Evolutionary conservation across 2,888 invertebrate species (phyloP).

Genomic region (Scaptomyza cyrtandrae): DNA sequence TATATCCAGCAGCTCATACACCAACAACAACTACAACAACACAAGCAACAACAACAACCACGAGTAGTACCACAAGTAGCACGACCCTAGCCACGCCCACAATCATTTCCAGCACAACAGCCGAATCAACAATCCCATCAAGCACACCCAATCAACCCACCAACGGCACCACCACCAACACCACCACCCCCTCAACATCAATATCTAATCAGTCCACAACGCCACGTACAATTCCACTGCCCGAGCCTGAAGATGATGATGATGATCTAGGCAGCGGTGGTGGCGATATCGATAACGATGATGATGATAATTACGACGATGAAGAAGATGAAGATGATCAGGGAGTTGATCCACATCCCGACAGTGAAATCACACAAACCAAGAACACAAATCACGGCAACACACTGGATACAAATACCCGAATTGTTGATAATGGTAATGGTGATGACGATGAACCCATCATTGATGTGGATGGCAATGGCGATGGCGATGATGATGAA

Average conservation of each 20-base stretch:
- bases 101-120: conserved; percentile 11
- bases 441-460: conserved; percentile 28
- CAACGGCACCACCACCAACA: conserved; percentile 33
- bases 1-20: conserved; percentile 77
- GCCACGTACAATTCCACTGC: conserved; percentile 7
- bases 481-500: conserved; percentile 20
- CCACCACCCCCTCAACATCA: conserved; percentile 25
- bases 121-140: conserved; percentile 16
- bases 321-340: conserved; percentile 18
- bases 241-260: conserved; percentile 13
- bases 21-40: conserved; percentile 43
- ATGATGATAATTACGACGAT: conserved; percentile 17
- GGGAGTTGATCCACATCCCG: conserved; percentile 10
- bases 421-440: conserved; percentile 9
- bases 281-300: conserved; percentile 46
- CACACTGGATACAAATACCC: not conserved
- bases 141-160: conserved; percentile 15
- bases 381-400: not conserved
- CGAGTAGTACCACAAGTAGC: conserved; percentile 16
- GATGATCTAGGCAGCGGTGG: conserved; percentile 55
- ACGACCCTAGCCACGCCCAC: conserved; percentile 31
- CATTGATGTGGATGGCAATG: no score
- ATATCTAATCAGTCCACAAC: conserved; percentile 11
- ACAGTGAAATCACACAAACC: not conserved
- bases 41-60: conserved; percentile 28